Conservation (phyloP, 2,888 invertebrate genomes). For the Serripes groenlandicus region DNA sequence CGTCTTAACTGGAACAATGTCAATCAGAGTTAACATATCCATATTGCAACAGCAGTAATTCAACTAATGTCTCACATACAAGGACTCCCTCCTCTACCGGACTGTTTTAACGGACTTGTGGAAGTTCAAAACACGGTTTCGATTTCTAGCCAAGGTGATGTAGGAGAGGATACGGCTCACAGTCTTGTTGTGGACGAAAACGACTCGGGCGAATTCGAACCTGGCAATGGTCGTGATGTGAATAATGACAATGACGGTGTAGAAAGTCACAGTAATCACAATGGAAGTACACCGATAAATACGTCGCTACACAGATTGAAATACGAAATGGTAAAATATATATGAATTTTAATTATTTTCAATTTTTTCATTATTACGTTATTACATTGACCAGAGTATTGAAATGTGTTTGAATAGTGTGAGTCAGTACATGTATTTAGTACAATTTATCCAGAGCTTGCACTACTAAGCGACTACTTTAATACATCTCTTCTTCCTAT, state of each 20-base stretch:
- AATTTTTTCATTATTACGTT: too few species aligned
- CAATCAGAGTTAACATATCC: too few species aligned
- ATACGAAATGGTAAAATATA: conserved; percentile 73
- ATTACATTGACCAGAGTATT: too few species aligned
- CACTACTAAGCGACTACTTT: too few species aligned
- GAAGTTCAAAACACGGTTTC: conserved; percentile 59
- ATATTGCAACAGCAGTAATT: too few species aligned
- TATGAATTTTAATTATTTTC: too few species aligned
- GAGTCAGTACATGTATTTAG: too few species aligned
- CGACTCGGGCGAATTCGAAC: conserved; percentile 11
- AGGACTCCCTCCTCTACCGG: conserved; percentile 75
- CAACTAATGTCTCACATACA: conserved; percentile 69
- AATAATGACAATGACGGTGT: not conserved
- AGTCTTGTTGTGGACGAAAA: conserved; percentile 38
- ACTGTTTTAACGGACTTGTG: conserved; percentile 70
- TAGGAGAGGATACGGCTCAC: conserved; percentile 48
- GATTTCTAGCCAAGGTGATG: conserved; percentile 55
- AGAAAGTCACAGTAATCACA: conserved; percentile 26
- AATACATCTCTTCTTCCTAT: too few species aligned
- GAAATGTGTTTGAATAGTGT: too few species aligned
- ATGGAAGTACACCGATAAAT: conserved; percentile 67
- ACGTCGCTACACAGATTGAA: conserved; percentile 66
- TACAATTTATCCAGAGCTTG: too few species aligned
- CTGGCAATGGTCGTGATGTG: conserved; percentile 1
- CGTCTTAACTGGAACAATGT: too few species aligned